Conservation (phyloP, 2,888 invertebrate species). For the Plusia festucae region DNA sequence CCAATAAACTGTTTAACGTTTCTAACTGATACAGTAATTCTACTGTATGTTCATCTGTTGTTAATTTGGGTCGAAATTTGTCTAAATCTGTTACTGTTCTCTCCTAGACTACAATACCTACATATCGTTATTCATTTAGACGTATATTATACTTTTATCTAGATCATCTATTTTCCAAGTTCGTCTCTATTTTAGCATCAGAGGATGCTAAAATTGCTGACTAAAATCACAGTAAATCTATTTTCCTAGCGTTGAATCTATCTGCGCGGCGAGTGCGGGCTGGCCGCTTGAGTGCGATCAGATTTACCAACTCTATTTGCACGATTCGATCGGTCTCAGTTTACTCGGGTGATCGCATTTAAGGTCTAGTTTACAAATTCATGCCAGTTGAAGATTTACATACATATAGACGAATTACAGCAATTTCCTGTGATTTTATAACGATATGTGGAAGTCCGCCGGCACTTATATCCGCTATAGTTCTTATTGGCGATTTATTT, state of each 20-base stretch:
- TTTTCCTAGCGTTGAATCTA: background rate
- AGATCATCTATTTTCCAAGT: background rate
- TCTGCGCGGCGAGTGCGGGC: background rate
- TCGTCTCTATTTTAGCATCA: background rate
- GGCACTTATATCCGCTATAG: constrained; percentile 1
- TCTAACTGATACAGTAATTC: background rate
- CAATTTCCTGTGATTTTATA: constrained; percentile 4
- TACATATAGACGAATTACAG: background rate
- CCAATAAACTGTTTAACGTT: background rate
- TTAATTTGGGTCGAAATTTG: too few species aligned
- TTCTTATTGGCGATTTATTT: background rate
- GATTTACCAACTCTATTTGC: constrained; percentile 1
- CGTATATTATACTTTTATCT: background rate
- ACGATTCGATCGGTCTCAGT: constrained; percentile 1
- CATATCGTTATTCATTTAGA: too few species aligned
- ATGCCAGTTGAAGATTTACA: background rate
- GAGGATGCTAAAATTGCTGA: background rate
- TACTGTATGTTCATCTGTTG: too few species aligned
- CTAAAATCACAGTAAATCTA: background rate
- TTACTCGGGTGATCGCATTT: background rate
- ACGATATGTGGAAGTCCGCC: constrained; percentile 1
- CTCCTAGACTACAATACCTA: too few species aligned
- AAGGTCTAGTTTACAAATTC: background rate
- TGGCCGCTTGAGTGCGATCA: background rate
- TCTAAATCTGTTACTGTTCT: too few species aligned